A percentile compares a stretch with the other conserved stretches of the same genome.
Evolutionary conservation across 2,797 vertebrate species (phyloP).

Genomic region (Pelochelys cantorii): DNA sequence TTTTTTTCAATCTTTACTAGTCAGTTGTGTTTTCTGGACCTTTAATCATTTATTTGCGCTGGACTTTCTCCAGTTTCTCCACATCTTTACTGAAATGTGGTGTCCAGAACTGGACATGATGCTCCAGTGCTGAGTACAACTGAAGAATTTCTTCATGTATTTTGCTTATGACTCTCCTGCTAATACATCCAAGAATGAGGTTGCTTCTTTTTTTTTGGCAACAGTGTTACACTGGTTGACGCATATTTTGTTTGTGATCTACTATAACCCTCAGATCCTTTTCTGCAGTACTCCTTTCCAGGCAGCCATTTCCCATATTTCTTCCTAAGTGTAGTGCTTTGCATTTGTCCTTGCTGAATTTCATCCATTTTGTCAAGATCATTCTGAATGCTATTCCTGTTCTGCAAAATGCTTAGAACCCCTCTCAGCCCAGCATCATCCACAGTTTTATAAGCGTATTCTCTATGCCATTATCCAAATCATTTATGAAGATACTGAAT

Average conservation of each 20-base stretch:
- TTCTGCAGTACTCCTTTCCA: not conserved
- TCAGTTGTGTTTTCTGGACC: not conserved
- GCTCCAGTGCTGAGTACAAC: not conserved
- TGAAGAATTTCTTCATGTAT: too few species aligned
- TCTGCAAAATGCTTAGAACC: not conserved
- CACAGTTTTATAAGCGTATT: not conserved
- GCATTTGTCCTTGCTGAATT: not conserved
- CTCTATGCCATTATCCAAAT: not conserved
- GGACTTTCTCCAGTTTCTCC: not conserved
- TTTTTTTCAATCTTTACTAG: not conserved
- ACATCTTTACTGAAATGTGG: not conserved
- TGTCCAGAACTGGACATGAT: not conserved
- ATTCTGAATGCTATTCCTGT: not conserved
- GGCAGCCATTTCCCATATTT: not conserved
- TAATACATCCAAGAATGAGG: not conserved
- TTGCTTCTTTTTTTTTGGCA: not conserved
- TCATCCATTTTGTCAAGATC: not conserved
- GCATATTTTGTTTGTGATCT: not conserved
- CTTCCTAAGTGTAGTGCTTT: not conserved
- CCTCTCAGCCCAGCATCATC: not conserved
- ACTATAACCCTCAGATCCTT: not conserved
- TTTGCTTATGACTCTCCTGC: not conserved
- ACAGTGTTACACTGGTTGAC: not conserved
- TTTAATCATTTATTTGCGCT: not conserved
- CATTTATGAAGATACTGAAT: not conserved